Base-by-base conservation (phyloP, 2,113 vertebrate genomes). In the Numenius arquata region DNA sequence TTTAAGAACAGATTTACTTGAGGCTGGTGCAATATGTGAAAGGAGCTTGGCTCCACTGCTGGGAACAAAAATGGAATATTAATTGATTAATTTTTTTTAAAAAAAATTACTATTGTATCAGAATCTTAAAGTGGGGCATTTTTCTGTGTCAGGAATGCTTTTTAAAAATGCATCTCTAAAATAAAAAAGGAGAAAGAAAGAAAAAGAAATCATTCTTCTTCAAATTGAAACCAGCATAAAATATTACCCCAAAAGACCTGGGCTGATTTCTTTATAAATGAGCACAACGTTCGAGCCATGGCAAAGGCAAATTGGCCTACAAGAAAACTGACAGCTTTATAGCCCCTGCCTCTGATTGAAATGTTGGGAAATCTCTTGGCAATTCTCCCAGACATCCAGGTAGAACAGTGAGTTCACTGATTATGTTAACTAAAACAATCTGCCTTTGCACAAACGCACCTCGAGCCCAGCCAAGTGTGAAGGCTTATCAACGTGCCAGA, bases 301-400 rank as follows among this genome's bases (percentile, higher is more conserved):
- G 97, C 98, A 98, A 98, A 98, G 98, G 98, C 98, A 98, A 98
- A 98, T 97, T 98, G 97, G 97, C 97, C 98, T 98, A 98, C 98
- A 98, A 98, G 97, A 97, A 98, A 98, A 97, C 95, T 98, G 98
- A 98, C 98, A 99, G 98, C 97, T 99, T 99, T 99, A 98, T 98
- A 96, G 98, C 98, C 97, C 97, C 96, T 95, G 97, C 96, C 97
- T 98, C 97, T 93, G 96, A 97, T 91, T 97, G 97, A 98, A 98
- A 98, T 97, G 97, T 98, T 98, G 98, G 98, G 98, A 98, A 98
- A 98, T 98, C 98, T 97, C 96, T 97, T 99, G 98, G 98, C 98
- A 97, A 94, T 98, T 98, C 98, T 98, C 98, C 98, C 98, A 98
- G 97, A 98, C 96, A 97, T 98, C 98, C 98, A 99, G 99, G 98